A percentile compares a stretch with the other conserved stretches of the same genome.
Conservation (phyloP, 2,797 vertebrate genomes). For the Schizopygopsis pylzovi region DNA sequence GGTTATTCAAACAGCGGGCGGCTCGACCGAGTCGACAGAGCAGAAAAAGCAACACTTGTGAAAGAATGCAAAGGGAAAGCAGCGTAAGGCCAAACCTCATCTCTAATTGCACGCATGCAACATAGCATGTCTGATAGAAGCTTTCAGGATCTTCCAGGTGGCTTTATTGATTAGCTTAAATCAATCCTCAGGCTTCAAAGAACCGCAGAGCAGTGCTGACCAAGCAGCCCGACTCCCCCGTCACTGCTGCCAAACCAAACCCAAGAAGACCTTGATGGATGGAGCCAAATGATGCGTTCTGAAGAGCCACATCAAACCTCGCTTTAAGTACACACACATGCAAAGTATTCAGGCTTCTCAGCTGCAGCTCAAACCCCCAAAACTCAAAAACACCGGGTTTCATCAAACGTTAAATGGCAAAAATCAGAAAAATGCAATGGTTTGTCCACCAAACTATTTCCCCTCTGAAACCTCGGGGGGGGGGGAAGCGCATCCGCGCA, state of each 20-base stretch:
- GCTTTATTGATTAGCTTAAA: constrained; percentile 57
- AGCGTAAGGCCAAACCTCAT: constrained; percentile 35
- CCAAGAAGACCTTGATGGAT: constrained; percentile 74
- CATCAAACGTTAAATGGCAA: constrained; percentile 45
- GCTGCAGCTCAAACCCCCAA: constrained; percentile 65
- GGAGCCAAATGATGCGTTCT: constrained; percentile 78
- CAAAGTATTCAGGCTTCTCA: constrained; percentile 60
- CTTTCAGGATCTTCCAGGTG: constrained; percentile 32
- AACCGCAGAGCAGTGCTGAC: constrained; percentile 72
- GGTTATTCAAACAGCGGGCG: constrained; percentile 63
- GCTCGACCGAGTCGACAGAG: constrained; percentile 62
- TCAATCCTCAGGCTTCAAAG: constrained; percentile 69
- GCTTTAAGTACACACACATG: constrained; percentile 74
- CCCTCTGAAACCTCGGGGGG: not conserved
- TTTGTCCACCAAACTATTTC: constrained; percentile 36
- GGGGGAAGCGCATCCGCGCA: constrained; percentile 67
- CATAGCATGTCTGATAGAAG: not conserved
- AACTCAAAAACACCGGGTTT: constrained; percentile 42
- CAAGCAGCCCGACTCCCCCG: constrained; percentile 65
- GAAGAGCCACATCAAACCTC: constrained; percentile 77
- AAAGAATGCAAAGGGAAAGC: constrained; percentile 32
- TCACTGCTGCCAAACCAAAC: constrained; percentile 74
- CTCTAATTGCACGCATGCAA: not conserved
- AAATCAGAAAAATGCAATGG: constrained; percentile 51
- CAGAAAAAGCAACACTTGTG: constrained; percentile 63